These are phyloP conservation scores for Nyctereutes procyonoides DNA, from an alignment of 2,113 vertebrate species.

Conservation along the genomic window DNA sequence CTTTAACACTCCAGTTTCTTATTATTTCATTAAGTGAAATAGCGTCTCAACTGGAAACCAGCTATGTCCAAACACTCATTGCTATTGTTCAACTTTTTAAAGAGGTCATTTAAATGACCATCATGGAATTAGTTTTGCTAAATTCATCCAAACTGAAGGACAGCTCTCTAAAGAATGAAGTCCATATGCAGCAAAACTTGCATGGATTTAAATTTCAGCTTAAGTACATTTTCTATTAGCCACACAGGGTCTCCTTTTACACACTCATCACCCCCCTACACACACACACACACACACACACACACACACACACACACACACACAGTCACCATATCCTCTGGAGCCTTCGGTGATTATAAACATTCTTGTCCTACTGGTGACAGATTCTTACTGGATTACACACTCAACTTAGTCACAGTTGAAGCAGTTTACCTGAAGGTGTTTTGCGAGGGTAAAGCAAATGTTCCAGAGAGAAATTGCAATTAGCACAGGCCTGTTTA, in stretches of 20 bases:
- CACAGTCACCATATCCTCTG: background rate
- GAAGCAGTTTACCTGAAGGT: background rate
- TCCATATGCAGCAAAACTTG: background rate
- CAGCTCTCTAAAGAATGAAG: background rate
- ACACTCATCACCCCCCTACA: background rate
- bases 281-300: background rate
- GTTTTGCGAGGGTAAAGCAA: background rate
- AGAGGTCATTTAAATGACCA: background rate
- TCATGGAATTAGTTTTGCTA: background rate
- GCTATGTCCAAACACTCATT: background rate
- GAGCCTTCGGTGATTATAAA: background rate
- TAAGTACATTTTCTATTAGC: background rate
- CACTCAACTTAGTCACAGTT: background rate
- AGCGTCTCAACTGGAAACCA: background rate
- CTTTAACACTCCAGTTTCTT: no score
- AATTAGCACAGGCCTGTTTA: slow-evolving; percentile 27
- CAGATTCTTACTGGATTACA: background rate
- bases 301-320: background rate
- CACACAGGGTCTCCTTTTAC: background rate
- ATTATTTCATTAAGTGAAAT: background rate
- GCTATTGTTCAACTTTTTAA: background rate
- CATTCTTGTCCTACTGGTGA: background rate
- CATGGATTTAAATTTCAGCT: slow-evolving; percentile 8
- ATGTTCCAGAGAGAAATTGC: background rate
- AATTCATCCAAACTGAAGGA: background rate